Conservation (phyloP, 2,888 invertebrate species). For the Sussaba pulchella region DNA sequence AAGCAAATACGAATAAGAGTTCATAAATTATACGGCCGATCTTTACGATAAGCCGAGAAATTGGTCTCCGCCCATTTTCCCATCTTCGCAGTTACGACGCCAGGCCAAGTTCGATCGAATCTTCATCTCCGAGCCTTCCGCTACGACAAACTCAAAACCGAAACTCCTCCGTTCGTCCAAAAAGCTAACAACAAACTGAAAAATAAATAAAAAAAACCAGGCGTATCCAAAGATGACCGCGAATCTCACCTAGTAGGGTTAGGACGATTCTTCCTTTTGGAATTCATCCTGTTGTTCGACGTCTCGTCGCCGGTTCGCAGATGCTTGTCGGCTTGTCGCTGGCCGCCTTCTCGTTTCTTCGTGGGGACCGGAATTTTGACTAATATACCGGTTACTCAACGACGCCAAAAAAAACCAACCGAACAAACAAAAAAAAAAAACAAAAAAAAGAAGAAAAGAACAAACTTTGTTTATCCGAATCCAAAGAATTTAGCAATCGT, state of each 20-base stretch:
- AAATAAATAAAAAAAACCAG: too few relatives aligned
- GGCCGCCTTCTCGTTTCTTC: constrained; percentile 92
- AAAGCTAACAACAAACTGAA: too few relatives aligned
- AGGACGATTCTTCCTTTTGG: constrained; percentile 94
- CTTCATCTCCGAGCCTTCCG: too few relatives aligned
- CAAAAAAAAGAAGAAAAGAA: neutral
- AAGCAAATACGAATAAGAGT: too few relatives aligned
- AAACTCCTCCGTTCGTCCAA: too few relatives aligned
- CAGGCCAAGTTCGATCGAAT: too few relatives aligned
- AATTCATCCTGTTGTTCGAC: constrained; percentile 89
- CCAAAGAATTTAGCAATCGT: too few relatives aligned
- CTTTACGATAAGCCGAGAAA: too few relatives aligned
- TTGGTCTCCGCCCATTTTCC: too few relatives aligned
- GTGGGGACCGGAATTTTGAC: constrained; percentile 95
- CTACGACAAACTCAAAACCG: too few relatives aligned
- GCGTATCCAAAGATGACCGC: neutral
- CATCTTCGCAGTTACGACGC: too few relatives aligned
- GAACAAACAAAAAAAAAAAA: constrained; percentile 23
- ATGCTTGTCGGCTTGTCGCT: constrained; percentile 87
- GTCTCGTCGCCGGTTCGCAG: constrained; percentile 79
- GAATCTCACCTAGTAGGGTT: constrained; percentile 89
- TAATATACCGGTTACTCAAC: constrained; percentile 79
- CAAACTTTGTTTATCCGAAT: neutral
- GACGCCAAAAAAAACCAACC: constrained; percentile 50
- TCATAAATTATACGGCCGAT: too few relatives aligned